phyloP scores from a whole-genome alignment of 2,888 invertebrate genomes.

The Tetragonisca angustula region DNA sequence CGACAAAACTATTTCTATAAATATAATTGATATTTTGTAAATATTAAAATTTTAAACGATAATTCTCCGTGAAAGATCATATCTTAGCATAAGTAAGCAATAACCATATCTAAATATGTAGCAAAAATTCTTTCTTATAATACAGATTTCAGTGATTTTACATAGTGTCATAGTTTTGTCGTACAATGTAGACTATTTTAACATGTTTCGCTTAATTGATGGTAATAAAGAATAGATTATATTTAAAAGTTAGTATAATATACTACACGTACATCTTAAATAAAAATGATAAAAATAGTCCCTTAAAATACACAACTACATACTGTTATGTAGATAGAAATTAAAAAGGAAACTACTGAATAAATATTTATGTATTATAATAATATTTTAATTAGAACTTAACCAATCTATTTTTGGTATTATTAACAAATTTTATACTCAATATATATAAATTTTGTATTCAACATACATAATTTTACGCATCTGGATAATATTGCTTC shows the following conservation, averaged over 20 bases:
- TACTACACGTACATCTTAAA: too few species aligned
- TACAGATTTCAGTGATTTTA: too few species aligned
- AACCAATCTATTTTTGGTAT: background rate
- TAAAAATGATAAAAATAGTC: background rate
- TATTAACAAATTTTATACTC: conserved; percentile 1
- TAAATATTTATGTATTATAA: background rate
- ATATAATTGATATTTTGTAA: too few species aligned
- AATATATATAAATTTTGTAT: conserved; percentile 2
- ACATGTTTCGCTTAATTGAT: background rate
- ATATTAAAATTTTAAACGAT: too few species aligned
- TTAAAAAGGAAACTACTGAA: background rate
- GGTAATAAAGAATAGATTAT: background rate
- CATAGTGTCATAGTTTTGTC: too few species aligned
- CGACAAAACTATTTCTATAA: too few species aligned
- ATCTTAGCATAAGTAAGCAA: too few species aligned
- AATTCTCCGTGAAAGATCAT: too few species aligned
- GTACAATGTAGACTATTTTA: too few species aligned
- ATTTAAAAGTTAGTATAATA: background rate
- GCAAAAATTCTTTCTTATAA: too few species aligned
- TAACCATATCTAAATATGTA: too few species aligned
- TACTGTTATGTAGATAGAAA: background rate
- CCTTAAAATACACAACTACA: background rate
- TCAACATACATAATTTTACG: conserved; percentile 62
- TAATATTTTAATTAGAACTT: background rate
- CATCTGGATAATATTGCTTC: conserved; percentile 88